Evolutionary conservation across 2,888 invertebrate species (phyloP).

Genomic region (Erebia palarica): DNA sequence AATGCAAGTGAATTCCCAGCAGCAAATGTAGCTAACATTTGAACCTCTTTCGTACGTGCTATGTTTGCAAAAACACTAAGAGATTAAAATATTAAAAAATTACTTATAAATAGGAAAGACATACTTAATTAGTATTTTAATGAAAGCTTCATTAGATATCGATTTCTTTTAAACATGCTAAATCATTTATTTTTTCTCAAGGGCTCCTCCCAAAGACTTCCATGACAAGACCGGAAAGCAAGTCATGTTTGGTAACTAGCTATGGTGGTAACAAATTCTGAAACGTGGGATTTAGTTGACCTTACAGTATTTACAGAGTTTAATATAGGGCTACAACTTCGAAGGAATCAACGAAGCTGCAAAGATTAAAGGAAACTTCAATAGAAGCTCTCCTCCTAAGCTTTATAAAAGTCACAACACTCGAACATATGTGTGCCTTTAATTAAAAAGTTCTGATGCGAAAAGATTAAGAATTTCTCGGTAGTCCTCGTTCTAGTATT

Average conservation of each 20-base stretch:
- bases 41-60: constrained; percentile 7
- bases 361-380: constrained; percentile 1
- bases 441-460: constrained; percentile 30
- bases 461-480: constrained; percentile 26
- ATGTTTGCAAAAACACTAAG: not conserved
- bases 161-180: too few relatives aligned
- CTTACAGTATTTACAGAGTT: too few relatives aligned
- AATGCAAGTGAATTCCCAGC: constrained; percentile 19
- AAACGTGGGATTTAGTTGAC: too few relatives aligned
- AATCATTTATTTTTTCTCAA: too few relatives aligned
- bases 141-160: too few relatives aligned
- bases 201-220: too few relatives aligned
- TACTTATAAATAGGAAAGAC: too few relatives aligned
- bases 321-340: too few relatives aligned
- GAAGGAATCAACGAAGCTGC: not conserved
- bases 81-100: not conserved
- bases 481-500: constrained; percentile 1
- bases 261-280: too few relatives aligned
- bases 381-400: not conserved
- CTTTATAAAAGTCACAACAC: constrained; percentile 18
- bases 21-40: constrained; percentile 11
- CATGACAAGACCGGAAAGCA: too few relatives aligned
- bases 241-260: too few relatives aligned
- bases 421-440: constrained; percentile 28
- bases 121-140: too few relatives aligned